Evolutionary conservation across 2,797 vertebrate genomes (phyloP).

Genomic region (Diglossa cyanea): DNA sequence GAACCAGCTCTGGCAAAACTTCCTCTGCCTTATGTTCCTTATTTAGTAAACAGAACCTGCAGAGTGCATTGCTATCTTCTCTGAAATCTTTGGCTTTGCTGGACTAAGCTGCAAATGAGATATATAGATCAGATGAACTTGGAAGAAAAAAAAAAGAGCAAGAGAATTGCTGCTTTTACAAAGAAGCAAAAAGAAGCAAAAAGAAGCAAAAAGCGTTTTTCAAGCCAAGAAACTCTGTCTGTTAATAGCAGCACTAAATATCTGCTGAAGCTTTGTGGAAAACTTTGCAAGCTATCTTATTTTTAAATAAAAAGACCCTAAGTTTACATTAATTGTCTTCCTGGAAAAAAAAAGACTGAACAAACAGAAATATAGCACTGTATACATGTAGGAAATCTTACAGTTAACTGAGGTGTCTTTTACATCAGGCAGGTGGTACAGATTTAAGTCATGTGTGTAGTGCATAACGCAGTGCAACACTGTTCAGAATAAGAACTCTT

Average conservation of each 20-base stretch:
- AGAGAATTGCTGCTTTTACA: neutral
- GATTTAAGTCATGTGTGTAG: neutral
- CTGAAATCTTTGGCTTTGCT: slow-evolving; percentile 43
- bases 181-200: neutral
- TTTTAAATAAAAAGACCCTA: neutral
- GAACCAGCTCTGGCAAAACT: neutral
- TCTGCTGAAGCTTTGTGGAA: neutral
- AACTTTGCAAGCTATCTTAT: neutral
- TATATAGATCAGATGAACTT: neutral
- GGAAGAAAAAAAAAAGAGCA: neutral
- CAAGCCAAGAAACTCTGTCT: neutral
- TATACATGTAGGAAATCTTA: neutral
- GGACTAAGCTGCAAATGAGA: neutral
- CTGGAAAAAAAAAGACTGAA: neutral
- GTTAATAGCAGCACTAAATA: neutral
- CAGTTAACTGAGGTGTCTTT: neutral
- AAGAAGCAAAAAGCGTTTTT: neutral
- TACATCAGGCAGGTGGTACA: neutral
- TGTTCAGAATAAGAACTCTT: neutral
- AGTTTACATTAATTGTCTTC: neutral
- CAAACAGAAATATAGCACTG: neutral
- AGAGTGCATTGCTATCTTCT: neutral
- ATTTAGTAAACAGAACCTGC: slow-evolving; percentile 48
- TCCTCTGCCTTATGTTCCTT: slow-evolving; percentile 22
- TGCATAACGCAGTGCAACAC: too few relatives aligned